Percentiles rank a stretch among this genome's conserved stretches.
Evolutionary conservation across 2,113 vertebrate genomes (phyloP).

Genomic region (Diadophis punctatus): DNA sequence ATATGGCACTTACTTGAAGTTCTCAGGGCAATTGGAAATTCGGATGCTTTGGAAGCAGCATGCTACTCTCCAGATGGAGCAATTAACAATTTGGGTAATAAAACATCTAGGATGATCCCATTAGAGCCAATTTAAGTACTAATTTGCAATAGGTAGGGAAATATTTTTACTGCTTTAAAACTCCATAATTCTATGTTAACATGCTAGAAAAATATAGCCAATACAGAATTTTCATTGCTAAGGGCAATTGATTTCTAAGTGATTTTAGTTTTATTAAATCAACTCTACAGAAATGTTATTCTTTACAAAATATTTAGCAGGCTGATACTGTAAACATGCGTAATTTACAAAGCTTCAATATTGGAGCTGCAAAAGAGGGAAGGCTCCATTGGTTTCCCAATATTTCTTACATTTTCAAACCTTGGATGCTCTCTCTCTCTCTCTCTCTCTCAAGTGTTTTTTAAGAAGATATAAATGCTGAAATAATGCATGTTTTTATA

Average conservation of each 20-base stretch:
- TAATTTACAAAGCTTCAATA: background rate
- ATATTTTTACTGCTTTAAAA: slow-evolving; percentile 16
- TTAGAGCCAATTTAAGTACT: background rate
- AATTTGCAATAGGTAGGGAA: slow-evolving; percentile 18
- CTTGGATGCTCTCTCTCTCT: background rate
- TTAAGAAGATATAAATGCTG: background rate
- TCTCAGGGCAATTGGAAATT: slow-evolving; percentile 42
- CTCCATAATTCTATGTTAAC: background rate
- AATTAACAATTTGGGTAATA: slow-evolving; percentile 28
- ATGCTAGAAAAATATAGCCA: background rate
- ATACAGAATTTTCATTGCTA: background rate
- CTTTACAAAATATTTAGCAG: background rate
- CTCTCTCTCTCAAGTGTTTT: no score
- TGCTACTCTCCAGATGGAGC: slow-evolving; percentile 2
- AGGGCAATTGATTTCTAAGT: background rate
- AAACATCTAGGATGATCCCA: slow-evolving; percentile 17
- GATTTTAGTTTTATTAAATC: background rate
- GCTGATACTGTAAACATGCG: background rate
- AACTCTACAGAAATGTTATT: background rate
- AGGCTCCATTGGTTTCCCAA: background rate
- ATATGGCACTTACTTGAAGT: slow-evolving; percentile 18
- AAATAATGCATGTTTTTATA: background rate
- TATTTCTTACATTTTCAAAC: background rate
- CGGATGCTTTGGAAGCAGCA: slow-evolving; percentile 26
- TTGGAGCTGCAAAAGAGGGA: background rate